Percentiles rank a stretch among this genome's conserved stretches.
These are phyloP conservation scores for Rhadina sibilatrix DNA, from an alignment of 2,113 vertebrate species.

Conservation along the genomic window DNA sequence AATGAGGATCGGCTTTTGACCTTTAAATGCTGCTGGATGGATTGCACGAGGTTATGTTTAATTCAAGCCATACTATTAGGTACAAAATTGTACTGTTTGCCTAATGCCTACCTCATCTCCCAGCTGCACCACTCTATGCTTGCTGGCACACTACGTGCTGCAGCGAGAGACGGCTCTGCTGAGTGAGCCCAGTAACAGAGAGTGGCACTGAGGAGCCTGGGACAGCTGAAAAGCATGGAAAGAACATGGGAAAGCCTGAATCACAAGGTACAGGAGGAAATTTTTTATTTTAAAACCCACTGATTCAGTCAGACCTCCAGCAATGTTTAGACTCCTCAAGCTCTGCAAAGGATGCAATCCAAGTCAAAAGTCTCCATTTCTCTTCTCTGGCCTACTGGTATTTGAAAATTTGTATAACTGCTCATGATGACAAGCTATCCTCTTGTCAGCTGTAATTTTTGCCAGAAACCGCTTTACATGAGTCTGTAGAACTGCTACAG, in stretches of 20 bases:
- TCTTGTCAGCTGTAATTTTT: neutral
- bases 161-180: neutral
- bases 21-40: conserved; percentile 19
- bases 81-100: neutral
- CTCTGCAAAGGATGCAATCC: neutral
- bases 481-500: neutral
- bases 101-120: neutral
- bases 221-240: neutral
- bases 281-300: neutral
- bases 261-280: neutral
- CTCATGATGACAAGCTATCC: neutral
- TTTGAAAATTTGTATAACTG: neutral
- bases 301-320: neutral
- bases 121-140: neutral
- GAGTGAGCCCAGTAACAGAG: neutral
- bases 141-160: neutral
- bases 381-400: neutral
- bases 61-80: neutral
- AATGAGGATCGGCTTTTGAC: neutral
- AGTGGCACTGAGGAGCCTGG: neutral
- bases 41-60: neutral
- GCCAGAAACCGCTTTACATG: neutral
- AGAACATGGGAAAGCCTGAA: neutral
- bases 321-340: neutral
- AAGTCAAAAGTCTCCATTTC: neutral